Evolutionary conservation across 2,113 vertebrate genomes (phyloP).

Genomic region (Odontophorus gujanensis): DNA sequence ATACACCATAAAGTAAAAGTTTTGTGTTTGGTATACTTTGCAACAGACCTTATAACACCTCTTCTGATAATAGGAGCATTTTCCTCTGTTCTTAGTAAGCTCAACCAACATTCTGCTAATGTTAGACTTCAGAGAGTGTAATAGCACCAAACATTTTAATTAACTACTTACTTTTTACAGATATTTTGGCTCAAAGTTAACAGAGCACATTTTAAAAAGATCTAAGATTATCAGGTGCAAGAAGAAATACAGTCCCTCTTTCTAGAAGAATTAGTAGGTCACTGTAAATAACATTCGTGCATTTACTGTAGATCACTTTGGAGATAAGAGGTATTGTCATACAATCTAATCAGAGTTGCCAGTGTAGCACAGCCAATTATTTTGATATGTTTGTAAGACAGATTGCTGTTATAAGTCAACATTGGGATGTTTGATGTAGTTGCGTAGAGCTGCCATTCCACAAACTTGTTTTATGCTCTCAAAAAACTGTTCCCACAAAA

Average conservation of each 20-base stretch:
- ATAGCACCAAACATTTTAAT: background rate
- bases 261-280: conserved; percentile 45
- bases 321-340: conserved; percentile 69
- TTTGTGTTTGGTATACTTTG: background rate
- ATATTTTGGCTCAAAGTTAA: conserved; percentile 1
- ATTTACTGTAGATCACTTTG: conserved; percentile 56
- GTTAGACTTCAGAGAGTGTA: background rate
- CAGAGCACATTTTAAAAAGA: conserved; percentile 24
- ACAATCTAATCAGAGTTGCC: conserved; percentile 58
- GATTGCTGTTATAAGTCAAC: conserved; percentile 69
- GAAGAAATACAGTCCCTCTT: conserved; percentile 28
- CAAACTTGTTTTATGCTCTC: background rate
- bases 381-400: conserved; percentile 65
- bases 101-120: conserved; percentile 7
- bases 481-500: conserved; percentile 19
- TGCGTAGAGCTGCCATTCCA: background rate
- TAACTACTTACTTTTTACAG: conserved; percentile 7
- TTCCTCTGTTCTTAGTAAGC: background rate
- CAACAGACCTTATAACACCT: background rate
- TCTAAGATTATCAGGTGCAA: background rate
- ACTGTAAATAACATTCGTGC: conserved; percentile 71
- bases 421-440: conserved; percentile 37
- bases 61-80: background rate
- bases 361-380: conserved; percentile 69
- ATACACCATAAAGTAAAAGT: background rate